Evolutionary conservation across 2,113 vertebrate species (phyloP), one percentile per base, ranked within the genome.

Genomic region (Ophthalmolycus amberensis): DNA sequence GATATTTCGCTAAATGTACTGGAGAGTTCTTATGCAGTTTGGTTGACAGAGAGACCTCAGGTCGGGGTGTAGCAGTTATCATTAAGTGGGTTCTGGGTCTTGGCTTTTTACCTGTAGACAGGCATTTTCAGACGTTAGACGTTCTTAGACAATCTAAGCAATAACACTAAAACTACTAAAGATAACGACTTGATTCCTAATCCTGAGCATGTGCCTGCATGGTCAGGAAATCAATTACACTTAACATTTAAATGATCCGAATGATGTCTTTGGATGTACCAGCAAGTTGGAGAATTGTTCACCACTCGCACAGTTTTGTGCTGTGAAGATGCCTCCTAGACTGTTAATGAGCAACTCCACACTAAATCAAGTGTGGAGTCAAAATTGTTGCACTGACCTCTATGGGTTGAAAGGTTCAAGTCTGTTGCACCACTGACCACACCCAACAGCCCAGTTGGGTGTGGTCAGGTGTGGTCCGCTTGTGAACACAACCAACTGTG

Each of bases 321-420:
- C 88, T 75, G 68, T 78, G 76, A 85, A 90, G 89, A 90, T 93
- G 92, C 91, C 92, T 92, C 88, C 84, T 84, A 87, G 85, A 90
- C 86, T 82, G 88, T 82, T 86, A 78, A 88, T 67, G 63, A 87
- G 52, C 78, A 83, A 86, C 87, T 91, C 90, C 87, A 83, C 83
- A 76, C 76, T 69, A 82, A 85, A 90, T 58, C 48, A 84, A 18
- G 72, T 69, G 67, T 75, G 75, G 84, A 93, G 88, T 84, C 88
- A 75, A 93, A 93, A 93, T 91, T 91, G 68, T 90, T 86, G 76
- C 83, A 88, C 90, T 93, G 92, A 93, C 91, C 92, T 93, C 92
- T 93, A 92, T 75, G 92, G 92, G 92, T 93, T 93, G 92, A 93
- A 93, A 93, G 92, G 92, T 93, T 93, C 92, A 85, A 92, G 89